These are phyloP conservation scores for Gymnoscelis rufifasciata DNA, from an alignment of 2,888 invertebrate genomes.

Conservation along the genomic window DNA sequence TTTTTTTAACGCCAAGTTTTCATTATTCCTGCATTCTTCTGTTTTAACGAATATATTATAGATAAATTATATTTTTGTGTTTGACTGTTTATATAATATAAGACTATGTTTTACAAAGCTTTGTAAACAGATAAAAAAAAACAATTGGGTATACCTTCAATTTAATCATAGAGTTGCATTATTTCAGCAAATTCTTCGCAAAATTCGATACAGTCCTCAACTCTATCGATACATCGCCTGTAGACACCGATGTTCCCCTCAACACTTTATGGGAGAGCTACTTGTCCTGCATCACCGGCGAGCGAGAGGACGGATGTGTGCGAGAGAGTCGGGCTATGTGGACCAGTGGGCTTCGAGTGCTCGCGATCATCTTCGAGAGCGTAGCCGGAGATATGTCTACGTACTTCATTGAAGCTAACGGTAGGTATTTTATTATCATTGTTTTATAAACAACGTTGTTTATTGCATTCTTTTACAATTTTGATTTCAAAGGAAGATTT, in stretches of 20 bases:
- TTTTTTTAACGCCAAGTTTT: too few species aligned
- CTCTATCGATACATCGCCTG: conserved; percentile 38
- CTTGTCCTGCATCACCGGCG: conserved; percentile 38
- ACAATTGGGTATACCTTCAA: too few species aligned
- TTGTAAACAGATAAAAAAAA: too few species aligned
- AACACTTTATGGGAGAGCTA: conserved; percentile 49
- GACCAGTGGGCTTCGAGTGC: conserved; percentile 48
- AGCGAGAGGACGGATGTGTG: conserved; percentile 38
- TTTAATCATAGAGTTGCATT: too few species aligned
- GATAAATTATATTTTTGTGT: too few species aligned
- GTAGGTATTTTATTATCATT: conserved; percentile 30
- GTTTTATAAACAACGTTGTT: too few species aligned
- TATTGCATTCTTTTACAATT: too few species aligned
- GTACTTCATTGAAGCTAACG: conserved; percentile 62
- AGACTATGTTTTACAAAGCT: too few species aligned
- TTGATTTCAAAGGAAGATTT: too few species aligned
- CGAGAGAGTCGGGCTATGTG: conserved; percentile 44
- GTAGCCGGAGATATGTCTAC: conserved; percentile 50
- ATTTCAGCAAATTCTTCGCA: conserved; percentile 52
- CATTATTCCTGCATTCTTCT: too few species aligned
- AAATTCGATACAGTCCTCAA: conserved; percentile 59
- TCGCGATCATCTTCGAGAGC: conserved; percentile 49
- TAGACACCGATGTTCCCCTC: conserved; percentile 35
- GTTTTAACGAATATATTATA: too few species aligned
- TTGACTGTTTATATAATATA: too few species aligned